Conservation (phyloP, 2,113 vertebrate species). For the Vidua chalybeata region DNA sequence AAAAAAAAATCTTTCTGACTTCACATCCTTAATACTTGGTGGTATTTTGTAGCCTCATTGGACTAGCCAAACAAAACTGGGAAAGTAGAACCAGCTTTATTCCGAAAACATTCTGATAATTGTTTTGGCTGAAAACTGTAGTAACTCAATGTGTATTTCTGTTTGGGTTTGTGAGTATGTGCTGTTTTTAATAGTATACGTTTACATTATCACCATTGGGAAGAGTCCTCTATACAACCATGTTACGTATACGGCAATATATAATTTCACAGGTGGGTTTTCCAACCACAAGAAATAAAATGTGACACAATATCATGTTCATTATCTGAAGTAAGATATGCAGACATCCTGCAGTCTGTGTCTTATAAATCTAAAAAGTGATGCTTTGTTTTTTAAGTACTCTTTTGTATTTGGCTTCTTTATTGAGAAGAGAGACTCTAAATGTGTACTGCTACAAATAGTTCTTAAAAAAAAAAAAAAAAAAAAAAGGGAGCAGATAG, state of each 20-base stretch:
- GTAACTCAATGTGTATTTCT: not conserved
- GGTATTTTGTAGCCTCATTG: not conserved
- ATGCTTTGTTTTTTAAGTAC: not conserved
- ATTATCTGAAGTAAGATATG: not conserved
- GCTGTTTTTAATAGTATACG: not conserved
- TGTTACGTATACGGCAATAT: not conserved
- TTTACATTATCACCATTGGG: not conserved
- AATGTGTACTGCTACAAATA: not conserved
- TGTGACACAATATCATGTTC: not conserved
- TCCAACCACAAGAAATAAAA: not conserved
- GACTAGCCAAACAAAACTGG: not conserved
- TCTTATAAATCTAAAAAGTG: not conserved
- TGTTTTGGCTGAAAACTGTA: not conserved
- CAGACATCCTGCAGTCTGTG: not conserved
- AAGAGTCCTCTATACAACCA: not conserved
- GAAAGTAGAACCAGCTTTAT: not conserved
- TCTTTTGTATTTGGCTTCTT: not conserved
- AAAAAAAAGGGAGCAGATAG: not conserved
- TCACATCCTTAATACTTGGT: not conserved
- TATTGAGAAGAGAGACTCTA: not conserved
- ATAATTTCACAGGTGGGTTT: not conserved
- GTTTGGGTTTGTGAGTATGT: not conserved
- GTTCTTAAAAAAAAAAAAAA: no score
- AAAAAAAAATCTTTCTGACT: not conserved
- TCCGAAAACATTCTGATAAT: not conserved